phyloP scores from a whole-genome alignment of 2,113 vertebrate species.

The Acrocephalus kingi region DNA sequence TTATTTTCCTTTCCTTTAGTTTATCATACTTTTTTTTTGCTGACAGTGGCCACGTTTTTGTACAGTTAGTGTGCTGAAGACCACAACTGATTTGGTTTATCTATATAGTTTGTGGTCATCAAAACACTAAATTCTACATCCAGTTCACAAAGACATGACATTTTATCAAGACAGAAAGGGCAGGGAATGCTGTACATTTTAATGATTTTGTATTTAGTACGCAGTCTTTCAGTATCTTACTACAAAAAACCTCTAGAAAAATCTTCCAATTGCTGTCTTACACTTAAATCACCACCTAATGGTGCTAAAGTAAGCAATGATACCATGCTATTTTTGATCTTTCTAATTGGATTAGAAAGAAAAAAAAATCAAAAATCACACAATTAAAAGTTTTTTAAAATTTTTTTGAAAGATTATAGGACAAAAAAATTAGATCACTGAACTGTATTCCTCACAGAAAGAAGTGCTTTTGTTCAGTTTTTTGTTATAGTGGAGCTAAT shows the following conservation, averaged over 20 bases:
- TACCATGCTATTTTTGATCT: neutral
- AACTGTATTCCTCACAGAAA: neutral
- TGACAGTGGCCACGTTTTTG: neutral
- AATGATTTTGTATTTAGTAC: neutral
- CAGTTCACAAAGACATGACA: neutral
- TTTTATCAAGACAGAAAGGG: neutral
- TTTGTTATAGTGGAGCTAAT: neutral
- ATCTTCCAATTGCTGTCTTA: constrained; percentile 15
- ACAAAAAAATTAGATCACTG: neutral
- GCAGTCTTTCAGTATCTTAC: neutral
- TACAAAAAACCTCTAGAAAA: neutral
- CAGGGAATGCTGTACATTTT: neutral
- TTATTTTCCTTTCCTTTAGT: neutral
- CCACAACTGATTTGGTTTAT: neutral
- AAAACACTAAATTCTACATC: neutral
- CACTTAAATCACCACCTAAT: neutral
- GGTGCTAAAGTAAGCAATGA: neutral
- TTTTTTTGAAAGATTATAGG: neutral
- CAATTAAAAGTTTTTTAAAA: neutral
- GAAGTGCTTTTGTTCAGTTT: neutral
- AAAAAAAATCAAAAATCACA: neutral
- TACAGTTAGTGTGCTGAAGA: neutral
- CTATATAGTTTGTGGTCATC: neutral
- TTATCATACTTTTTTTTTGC: neutral
- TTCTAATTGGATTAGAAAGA: neutral